A percentile compares a stretch with the other conserved stretches of the same genome.
These are phyloP conservation scores for Aspidiotus destructor DNA, from an alignment of 2,888 invertebrate genomes.

Conservation along the genomic window DNA sequence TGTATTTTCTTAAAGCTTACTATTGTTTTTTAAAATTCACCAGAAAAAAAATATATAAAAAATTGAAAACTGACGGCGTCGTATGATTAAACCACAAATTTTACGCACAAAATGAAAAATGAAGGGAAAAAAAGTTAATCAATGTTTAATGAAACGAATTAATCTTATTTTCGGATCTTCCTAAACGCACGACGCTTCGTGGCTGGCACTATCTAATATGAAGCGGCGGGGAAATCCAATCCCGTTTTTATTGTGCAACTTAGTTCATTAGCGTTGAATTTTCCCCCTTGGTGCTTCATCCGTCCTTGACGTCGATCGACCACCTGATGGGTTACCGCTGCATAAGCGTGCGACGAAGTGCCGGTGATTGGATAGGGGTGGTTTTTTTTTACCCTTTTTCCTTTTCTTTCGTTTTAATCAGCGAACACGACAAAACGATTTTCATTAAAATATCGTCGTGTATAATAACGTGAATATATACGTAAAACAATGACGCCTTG, in stretches of 20 bases:
- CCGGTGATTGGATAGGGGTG: constrained; percentile 30
- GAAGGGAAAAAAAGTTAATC: constrained; percentile 14
- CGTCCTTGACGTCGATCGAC: constrained; percentile 27
- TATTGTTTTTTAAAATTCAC: not conserved
- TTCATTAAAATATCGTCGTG: constrained; percentile 20
- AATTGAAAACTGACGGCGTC: not conserved
- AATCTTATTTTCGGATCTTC: constrained; percentile 29
- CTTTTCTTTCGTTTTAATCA: constrained; percentile 17
- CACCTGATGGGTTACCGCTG: constrained; percentile 29
- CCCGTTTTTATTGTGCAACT: constrained; percentile 30
- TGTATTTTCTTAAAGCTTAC: too few species aligned
- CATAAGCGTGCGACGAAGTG: constrained; percentile 24
- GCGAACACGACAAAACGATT: constrained; percentile 26
- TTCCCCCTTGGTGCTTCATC: constrained; percentile 24
- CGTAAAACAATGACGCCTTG: constrained; percentile 22
- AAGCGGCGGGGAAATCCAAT: constrained; percentile 29
- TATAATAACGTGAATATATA: not conserved
- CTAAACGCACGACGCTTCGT: not conserved
- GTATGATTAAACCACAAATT: constrained; percentile 1
- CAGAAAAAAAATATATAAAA: not conserved
- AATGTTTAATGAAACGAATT: constrained; percentile 30
- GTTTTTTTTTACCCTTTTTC: constrained; percentile 1
- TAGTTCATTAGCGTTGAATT: constrained; percentile 30
- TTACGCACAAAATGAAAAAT: not conserved
- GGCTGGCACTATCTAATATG: constrained; percentile 21